Base-by-base conservation (phyloP, 2,113 vertebrate genomes). In the Corythaeola cristata region DNA sequence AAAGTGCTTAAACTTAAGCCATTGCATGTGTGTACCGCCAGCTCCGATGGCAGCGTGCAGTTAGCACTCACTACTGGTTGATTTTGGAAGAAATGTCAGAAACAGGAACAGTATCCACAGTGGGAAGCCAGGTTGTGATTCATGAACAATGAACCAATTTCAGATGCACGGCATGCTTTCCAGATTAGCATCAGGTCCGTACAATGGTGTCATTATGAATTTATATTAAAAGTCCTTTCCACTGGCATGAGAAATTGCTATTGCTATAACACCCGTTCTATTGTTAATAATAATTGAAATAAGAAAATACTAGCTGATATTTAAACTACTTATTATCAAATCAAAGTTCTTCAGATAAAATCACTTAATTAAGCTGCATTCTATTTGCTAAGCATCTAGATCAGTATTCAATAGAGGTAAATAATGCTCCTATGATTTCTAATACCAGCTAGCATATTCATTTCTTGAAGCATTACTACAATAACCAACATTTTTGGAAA, bases 301-400 rank as follows among this genome's bases (percentile, higher is more conserved):
- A 89, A 87, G 68, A 94, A 96, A 97, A 86, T 67, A 85, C 30
- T 73, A 90, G 89, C 49, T 93, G 85, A 86, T 96, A 82, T 84
- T 95, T 95, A 96, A 93, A 92, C 67, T 81, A 90, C 52, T 94
- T 96, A 94, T 95, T 97, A 97, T 95, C 59, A 80, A 92, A 96
- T 97, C 79, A 66, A 93, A 96, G 79, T 95, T 83, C 20, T 56
- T 89, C 84, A 94, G 92, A 96, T 97, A 96, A 95, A 96, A 91
- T 62, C 85, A 84, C 58, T 95, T 94, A 97, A 97, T 97, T 97
- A 90, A 88, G 93, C 85, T 81, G 59, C 66, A 75, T 97, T 97
- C 44, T 93, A 32, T 94, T 97, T 96, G 52, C 56, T 95, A 91
- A 95, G 76, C 44, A 74, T 93, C 75, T 90, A 92, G 93, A 87